Base-by-base conservation (phyloP, 2,113 vertebrate genomes). In the Nothobranchius kuhntae region DNA sequence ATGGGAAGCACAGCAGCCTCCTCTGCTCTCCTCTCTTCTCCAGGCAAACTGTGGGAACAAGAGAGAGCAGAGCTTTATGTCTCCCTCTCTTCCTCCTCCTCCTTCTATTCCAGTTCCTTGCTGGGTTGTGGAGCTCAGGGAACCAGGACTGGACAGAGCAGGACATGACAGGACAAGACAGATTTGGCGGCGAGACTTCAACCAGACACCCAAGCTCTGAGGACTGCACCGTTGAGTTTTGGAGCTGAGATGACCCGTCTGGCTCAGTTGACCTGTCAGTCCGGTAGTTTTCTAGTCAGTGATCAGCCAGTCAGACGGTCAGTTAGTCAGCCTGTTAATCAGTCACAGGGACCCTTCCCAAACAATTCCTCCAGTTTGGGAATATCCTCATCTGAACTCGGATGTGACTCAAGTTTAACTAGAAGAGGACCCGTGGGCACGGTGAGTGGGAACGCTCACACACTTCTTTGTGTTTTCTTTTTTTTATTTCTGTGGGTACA, bases 311-410 rank as follows among this genome's bases (percentile, higher is more conserved):
- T 73, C 53, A 77, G 77, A 66, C 42, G 68, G 53, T 73, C 17
- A 77, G 68, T 76, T 59, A 73, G 72, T 69, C 53, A 73, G 72
- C 36, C 53, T 55, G 75, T 26, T 14, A 68, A 69, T 70, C 48
- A 17, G 77, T 77, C 69, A 62, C 45, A 11, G 42, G 71, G 55
- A 55, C 83, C 75, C 50, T 66, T 61, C 75, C 54, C 52, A 66
- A 42, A 61, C 61, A 68, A 77, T 63, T 73, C 70, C 68, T 73
- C 84, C 65, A 66, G 83, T 74, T 63, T 68, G 68, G 68, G 75
- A 57, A 61, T 82, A 89, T 81, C 86, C 80, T 87, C 78, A 82
- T 68, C 77, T 88, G 85, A 89, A 91, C 87, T 84, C 82, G 71
- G 65, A 80, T 64, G 57, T 74, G 78, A 78, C 79, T 84, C 85